Base-by-base conservation (phyloP, 1,140 invertebrate species). In the Nilaparvata lugens region DNA sequence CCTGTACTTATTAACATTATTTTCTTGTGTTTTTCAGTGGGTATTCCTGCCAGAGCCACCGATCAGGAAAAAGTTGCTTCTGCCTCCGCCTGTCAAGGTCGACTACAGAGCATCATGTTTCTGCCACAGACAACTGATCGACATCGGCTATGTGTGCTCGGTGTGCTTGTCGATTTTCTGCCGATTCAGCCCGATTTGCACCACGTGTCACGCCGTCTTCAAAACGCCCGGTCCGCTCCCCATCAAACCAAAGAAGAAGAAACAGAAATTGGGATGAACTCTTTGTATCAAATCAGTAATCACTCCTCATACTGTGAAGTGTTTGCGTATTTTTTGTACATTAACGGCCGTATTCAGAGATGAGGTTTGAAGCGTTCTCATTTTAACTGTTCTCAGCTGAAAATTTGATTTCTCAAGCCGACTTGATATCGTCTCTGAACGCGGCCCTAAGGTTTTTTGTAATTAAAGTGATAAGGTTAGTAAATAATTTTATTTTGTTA, bases 91-190 rank as follows among this genome's bases (percentile, higher is more conserved):
- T 6, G 87, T 87, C 0, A 89, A 93, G 66, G 93, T 98, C 11
- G 95, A 97, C 75, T 97, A 97, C 73, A 78, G 95, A 66, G 94
- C 96, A 19, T 94, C 95, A 0, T 98, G 96, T 74, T 98, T 98
- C 78, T 98, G 96, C 72, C 96, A 98, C 75, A 78, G 94, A n/a
- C 91, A 94, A 68, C 80, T 98, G 28, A 88, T 98, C 52, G 94
- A 97, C 69, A 89, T 97, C 68, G 96, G 94, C 56, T 97, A 91
- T 74, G 95, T 98, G 14, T 98, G 95, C 75, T 98, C 96, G 4
- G 90, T 98, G 60, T 99, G 97, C 76, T 78, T 99, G 23, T 96
- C 94, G 69, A 92, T 99, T 67, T 97, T 97, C 74, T 99, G 96
- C 76, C 91, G 93, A 74, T 97, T 95, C 72, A 95, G 90, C 75